Evolutionary conservation across 2,888 invertebrate species (phyloP).

Genomic region (Sinotaia quadrata): DNA sequence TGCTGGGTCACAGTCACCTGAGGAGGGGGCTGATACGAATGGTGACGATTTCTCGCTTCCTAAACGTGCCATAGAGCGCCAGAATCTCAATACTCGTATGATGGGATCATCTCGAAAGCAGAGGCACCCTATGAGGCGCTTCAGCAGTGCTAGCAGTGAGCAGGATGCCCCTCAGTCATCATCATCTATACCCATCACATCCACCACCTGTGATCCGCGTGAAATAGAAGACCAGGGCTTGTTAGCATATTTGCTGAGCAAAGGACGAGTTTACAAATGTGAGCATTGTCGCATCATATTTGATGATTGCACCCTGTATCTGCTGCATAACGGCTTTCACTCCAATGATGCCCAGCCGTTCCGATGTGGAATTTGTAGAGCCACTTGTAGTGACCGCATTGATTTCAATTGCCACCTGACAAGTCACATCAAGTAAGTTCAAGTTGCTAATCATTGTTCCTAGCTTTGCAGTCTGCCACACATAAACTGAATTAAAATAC

Average conservation of each 20-base stretch:
- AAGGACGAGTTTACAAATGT: slow-evolving; percentile 63
- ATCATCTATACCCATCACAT: slow-evolving; percentile 33
- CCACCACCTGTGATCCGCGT: slow-evolving; percentile 33
- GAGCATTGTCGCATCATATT: slow-evolving; percentile 66
- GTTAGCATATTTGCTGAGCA: slow-evolving; percentile 57
- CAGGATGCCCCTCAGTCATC: slow-evolving; percentile 50
- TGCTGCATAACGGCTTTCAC: slow-evolving; percentile 67
- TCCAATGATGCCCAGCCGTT: slow-evolving; percentile 64
- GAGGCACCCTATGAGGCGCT: slow-evolving; percentile 62
- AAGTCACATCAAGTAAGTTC: slow-evolving; percentile 63
- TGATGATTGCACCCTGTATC: slow-evolving; percentile 64
- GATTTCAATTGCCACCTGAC: slow-evolving; percentile 67
- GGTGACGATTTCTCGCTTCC: slow-evolving; percentile 35
- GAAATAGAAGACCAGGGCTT: slow-evolving; percentile 54
- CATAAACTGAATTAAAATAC: too few relatives aligned
- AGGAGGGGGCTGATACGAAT: slow-evolving; percentile 41
- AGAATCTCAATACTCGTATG: slow-evolving; percentile 59
- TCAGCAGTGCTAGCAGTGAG: slow-evolving; percentile 45
- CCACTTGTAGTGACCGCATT: slow-evolving; percentile 59
- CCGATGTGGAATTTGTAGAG: slow-evolving; percentile 62
- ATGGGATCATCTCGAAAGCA: slow-evolving; percentile 62
- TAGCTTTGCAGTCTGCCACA: too few relatives aligned
- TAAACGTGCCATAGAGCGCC: slow-evolving; percentile 50
- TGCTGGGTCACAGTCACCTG: slow-evolving; percentile 55
- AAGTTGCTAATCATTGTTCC: too few relatives aligned